A percentile compares a stretch with the other conserved stretches of the same genome.
Conservation (phyloP, 1,140 invertebrate species). For the Drosophila tristis region DNA sequence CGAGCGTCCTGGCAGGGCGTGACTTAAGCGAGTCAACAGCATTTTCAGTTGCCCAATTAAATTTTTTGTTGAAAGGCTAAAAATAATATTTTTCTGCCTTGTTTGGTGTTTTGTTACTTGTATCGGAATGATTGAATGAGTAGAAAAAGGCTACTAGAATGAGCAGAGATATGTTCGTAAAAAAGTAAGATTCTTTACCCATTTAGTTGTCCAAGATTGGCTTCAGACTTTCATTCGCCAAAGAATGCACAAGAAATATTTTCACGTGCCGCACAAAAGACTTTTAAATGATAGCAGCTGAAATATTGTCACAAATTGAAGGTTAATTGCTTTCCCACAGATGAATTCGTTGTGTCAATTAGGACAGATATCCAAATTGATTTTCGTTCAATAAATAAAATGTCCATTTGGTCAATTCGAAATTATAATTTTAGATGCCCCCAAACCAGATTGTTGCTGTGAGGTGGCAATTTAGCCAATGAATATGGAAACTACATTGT, state of each 20-base stretch:
- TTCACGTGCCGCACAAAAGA: constrained; percentile 26
- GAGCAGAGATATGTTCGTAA: no score
- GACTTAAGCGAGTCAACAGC: constrained; percentile 55
- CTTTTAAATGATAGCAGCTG: constrained; percentile 8
- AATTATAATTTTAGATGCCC: constrained; percentile 27
- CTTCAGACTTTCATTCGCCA: no score
- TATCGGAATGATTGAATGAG: not conserved
- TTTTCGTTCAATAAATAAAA: constrained; percentile 37
- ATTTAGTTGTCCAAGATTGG: no score
- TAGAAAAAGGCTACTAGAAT: no score
- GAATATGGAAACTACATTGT: constrained; percentile 29
- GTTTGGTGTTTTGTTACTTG: not conserved
- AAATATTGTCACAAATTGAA: constrained; percentile 39
- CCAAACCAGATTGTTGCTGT: constrained; percentile 10
- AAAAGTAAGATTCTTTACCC: no score
- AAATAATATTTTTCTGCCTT: not conserved
- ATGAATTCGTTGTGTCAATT: constrained; percentile 41
- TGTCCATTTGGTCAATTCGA: constrained; percentile 14
- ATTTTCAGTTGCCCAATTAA: not conserved
- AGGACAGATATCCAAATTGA: constrained; percentile 31
- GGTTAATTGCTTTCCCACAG: constrained; percentile 58
- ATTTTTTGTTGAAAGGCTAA: not conserved
- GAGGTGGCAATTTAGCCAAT: constrained; percentile 30
- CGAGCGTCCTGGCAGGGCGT: constrained; percentile 34
- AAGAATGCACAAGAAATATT: constrained; percentile 25